Evolutionary conservation across 1,140 invertebrate genomes (phyloP).

Genomic region (Thaumatotibia leucotreta): DNA sequence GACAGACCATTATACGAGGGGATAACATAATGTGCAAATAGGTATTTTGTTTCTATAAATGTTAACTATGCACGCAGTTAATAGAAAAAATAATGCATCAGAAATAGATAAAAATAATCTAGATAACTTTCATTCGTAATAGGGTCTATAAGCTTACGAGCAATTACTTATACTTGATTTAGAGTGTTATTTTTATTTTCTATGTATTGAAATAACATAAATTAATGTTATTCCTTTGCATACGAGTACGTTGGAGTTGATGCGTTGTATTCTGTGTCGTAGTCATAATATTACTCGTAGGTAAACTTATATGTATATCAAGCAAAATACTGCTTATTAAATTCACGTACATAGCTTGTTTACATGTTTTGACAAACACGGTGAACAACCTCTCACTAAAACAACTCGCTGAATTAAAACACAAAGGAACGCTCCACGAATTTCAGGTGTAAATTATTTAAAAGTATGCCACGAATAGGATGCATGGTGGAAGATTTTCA

Average conservation of each 20-base stretch:
- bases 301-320: neutral
- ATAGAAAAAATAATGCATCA: no score
- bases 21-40: no score
- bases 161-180: no score
- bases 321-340: neutral
- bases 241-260: no score
- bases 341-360: neutral
- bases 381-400: neutral
- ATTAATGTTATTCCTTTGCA: neutral
- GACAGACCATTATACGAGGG: no score
- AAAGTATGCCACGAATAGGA: slow-evolving; percentile 19
- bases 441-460: slow-evolving; percentile 2
- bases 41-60: no score
- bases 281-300: neutral
- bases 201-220: no score
- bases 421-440: neutral
- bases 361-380: neutral
- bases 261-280: neutral
- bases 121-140: no score
- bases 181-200: no score
- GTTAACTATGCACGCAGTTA: no score
- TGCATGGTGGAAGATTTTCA: slow-evolving; percentile 32
- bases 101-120: no score
- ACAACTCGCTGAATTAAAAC: neutral
- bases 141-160: no score